Conservation (phyloP, 2,113 vertebrate species). For the Macaca nemestrina region DNA sequence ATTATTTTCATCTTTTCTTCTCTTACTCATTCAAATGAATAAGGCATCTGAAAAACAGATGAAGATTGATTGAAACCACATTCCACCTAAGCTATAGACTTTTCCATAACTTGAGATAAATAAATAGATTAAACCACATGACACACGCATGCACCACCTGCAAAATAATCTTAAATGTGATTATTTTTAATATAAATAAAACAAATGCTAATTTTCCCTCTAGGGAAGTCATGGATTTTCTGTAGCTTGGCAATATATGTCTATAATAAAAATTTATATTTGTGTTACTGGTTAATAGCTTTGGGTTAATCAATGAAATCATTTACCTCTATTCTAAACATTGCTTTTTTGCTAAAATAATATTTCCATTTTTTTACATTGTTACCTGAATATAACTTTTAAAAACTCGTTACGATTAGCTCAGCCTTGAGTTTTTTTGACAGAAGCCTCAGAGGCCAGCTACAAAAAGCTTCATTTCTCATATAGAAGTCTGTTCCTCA, state of each 20-base stretch:
- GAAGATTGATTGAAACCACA: neutral
- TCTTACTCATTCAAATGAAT: slow-evolving; percentile 8
- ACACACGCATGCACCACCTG: neutral
- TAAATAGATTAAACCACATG: slow-evolving; percentile 36
- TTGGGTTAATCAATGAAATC: slow-evolving; percentile 34
- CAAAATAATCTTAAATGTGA: slow-evolving; percentile 37
- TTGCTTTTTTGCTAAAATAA: slow-evolving; percentile 29
- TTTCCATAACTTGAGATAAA: slow-evolving; percentile 22
- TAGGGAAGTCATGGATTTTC: slow-evolving; percentile 19
- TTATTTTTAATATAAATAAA: slow-evolving; percentile 54
- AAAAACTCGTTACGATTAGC: slow-evolving; percentile 10
- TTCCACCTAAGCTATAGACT: neutral
- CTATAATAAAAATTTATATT: slow-evolving; percentile 41
- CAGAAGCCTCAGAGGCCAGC: neutral
- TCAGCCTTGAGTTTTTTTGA: neutral
- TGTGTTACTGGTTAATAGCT: slow-evolving; percentile 25
- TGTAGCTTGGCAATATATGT: neutral
- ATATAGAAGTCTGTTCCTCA: slow-evolving; percentile 53
- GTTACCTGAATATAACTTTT: neutral
- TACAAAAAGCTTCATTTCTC: slow-evolving; percentile 18
- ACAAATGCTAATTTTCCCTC: neutral
- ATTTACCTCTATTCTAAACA: slow-evolving; percentile 10
- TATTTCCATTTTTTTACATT: slow-evolving; percentile 2
- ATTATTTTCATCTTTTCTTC: neutral
- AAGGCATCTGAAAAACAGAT: neutral